Evolutionary conservation across 1,140 invertebrate species (phyloP).

Genomic region (Holotrichia oblita): DNA sequence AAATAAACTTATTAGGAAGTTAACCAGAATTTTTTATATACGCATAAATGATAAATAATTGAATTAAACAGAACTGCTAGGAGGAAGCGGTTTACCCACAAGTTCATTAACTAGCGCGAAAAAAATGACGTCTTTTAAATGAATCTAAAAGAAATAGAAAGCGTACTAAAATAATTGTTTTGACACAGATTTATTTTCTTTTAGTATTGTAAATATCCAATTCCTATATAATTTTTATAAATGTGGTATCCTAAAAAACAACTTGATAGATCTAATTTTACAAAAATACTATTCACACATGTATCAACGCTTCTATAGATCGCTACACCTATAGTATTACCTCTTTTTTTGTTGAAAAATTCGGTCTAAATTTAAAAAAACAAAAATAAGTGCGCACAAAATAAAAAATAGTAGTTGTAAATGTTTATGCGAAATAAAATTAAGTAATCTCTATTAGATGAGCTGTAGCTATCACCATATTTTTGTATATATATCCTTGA

Average conservation of each 20-base stretch:
- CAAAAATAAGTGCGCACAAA: neutral
- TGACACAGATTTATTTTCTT: slow-evolving; percentile 4
- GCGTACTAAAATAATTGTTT: neutral
- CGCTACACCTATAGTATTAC: neutral
- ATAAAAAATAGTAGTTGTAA: neutral
- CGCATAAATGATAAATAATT: too few species aligned
- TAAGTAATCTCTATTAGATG: neutral
- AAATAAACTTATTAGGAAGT: too few species aligned
- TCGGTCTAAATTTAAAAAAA: neutral
- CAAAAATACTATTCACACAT: slow-evolving; percentile 15
- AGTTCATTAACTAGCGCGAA: neutral
- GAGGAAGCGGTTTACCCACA: neutral
- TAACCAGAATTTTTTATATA: too few species aligned
- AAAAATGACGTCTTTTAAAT: neutral
- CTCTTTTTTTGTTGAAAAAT: neutral
- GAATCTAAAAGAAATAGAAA: neutral
- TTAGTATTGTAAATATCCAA: neutral
- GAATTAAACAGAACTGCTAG: neutral
- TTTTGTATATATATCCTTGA: neutral
- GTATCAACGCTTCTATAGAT: neutral
- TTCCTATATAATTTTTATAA: neutral
- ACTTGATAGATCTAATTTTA: neutral
- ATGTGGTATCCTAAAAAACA: neutral
- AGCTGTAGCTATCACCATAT: neutral
- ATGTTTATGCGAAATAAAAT: neutral